Base-by-base conservation (phyloP, 1,140 invertebrate species). In the Meteorus sp. region DNA sequence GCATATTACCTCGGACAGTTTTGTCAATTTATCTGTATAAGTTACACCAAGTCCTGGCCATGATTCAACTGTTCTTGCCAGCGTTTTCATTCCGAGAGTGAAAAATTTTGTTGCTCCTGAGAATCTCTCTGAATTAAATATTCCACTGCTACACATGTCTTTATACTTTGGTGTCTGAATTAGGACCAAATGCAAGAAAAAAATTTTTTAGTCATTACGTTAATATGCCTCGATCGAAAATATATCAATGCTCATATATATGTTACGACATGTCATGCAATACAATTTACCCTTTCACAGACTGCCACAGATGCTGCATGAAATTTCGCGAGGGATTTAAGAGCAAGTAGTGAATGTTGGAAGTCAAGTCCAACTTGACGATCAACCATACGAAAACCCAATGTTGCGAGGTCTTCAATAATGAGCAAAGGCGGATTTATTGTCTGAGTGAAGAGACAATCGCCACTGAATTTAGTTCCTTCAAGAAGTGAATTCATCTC, bases 321-420 rank as follows among this genome's bases (percentile, higher is more conserved):
- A 65, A 82, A 76, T 61, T 75, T 77, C 8, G 81, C 83, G 56
- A 84, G 39, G 56, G 82, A 80, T 3, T 74, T 64, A 0, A 84
- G 64, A n/a, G 82, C 76, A 1, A 81, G 53, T 27, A 71, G 67
- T 2, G 73, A 71, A 33, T 79, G 72, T 2, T 77, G 66, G 19
- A 77, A 61, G 67, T 83, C 76, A 9, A 84, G 63, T 1, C 81
- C 80, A 3, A 60, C 47, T 19, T 77, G 61, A 13, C 80, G 69
- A 54, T 80, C 67, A 2, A 76, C 68, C 75, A 83, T 62, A 71
- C 71, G 59, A 62, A 75, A 84, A 25, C 81, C 82, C 22, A 69
- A 64, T 23, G 15, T 43, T 37, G 65, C 61, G 23, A 83, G 59
- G 64, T 83, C 79, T 63, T 81, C 76, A 20, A 80, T 56, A 4